Evolutionary conservation across 2,797 vertebrate genomes (phyloP).

Genomic region (Microchirus variegatus): DNA sequence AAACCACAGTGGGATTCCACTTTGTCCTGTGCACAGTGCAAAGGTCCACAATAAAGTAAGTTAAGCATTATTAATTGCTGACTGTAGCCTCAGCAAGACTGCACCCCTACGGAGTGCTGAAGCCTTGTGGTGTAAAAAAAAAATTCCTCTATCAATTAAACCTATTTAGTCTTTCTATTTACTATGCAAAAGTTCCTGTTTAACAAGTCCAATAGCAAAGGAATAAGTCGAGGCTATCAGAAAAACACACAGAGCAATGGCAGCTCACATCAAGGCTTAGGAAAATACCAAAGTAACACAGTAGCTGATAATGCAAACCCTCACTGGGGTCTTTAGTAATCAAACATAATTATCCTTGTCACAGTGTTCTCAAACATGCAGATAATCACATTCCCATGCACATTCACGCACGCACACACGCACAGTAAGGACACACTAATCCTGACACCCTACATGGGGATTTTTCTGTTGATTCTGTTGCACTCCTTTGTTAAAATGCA

Average conservation of each 20-base stretch:
- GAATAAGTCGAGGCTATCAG: slow-evolving; percentile 32
- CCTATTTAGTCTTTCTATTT: slow-evolving; percentile 26
- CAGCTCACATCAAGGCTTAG: slow-evolving; percentile 46
- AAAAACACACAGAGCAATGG: slow-evolving; percentile 40
- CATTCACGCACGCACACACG: neutral
- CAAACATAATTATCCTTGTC: slow-evolving; percentile 76
- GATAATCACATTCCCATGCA: slow-evolving; percentile 57
- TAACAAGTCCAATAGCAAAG: slow-evolving; percentile 17
- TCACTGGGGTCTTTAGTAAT: slow-evolving; percentile 70
- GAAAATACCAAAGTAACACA: slow-evolving; percentile 56
- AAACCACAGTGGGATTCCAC: neutral
- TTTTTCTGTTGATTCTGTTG: slow-evolving; percentile 58
- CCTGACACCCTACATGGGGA: slow-evolving; percentile 33
- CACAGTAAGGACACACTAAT: slow-evolving; percentile 36
- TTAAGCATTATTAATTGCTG: slow-evolving; percentile 25
- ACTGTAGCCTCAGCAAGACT: slow-evolving; percentile 7
- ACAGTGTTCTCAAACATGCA: slow-evolving; percentile 68
- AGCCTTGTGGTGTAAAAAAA: slow-evolving; percentile 17
- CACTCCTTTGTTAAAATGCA: slow-evolving; percentile 45
- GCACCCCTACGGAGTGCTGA: neutral
- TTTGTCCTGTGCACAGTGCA: slow-evolving; percentile 9
- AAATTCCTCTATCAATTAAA: slow-evolving; percentile 12
- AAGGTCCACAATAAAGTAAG: slow-evolving; percentile 11
- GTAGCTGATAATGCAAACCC: slow-evolving; percentile 55
- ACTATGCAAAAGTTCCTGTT: slow-evolving; percentile 25